Evolutionary conservation across 2,797 vertebrate species (phyloP), one percentile per base, ranked within the genome.

Genomic region (Enteromius trimaculatus): DNA sequence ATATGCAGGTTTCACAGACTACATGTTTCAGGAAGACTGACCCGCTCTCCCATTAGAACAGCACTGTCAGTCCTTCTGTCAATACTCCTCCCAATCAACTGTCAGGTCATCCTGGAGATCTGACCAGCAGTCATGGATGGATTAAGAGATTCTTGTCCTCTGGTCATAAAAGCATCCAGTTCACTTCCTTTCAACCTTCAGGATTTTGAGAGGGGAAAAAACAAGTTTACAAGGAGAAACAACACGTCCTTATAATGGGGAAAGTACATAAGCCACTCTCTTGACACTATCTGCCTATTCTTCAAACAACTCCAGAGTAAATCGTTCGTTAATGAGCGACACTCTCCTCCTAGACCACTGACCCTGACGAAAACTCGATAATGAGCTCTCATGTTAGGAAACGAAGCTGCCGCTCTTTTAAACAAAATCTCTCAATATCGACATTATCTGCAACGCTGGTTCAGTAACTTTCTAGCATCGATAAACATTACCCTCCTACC

Each of bases 301-400:
- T 70, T 83, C 51, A 70, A 70, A 83, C 29, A 44, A 83, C 65
- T 82, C 21, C 1, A 16, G 65, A 83, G 65, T 83, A 49, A 70
- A 83, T 78, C 51, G 23, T 77, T 71, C 21, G 6, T 83, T 83
- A 83, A 83, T 83, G 82, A 78, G 75, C 66, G 65, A 62, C 66
- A 60, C 37, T 60, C 82, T 83, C 53, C 75, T 62, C 65, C 39
- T 64, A 77, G 39, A 62, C 39, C 74, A 71, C 82, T 83, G 75
- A 71, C 66, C 82, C 66, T 71, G 75, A 83, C 29, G 5, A 29
- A 68, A 55, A 55, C 53, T 70, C 42, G 53, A 78, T 78, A 83
- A 83, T 83, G 75, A 83, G 81, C 75, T 83, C 65, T 83, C 65
- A 65, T 60, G 39, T 69, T 82, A 58, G 44, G 60, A 82, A 66